Percentiles rank a stretch among this genome's conserved stretches.
Evolutionary conservation across 2,888 invertebrate species (phyloP).

Genomic region (Netelia fuscicornis): DNA sequence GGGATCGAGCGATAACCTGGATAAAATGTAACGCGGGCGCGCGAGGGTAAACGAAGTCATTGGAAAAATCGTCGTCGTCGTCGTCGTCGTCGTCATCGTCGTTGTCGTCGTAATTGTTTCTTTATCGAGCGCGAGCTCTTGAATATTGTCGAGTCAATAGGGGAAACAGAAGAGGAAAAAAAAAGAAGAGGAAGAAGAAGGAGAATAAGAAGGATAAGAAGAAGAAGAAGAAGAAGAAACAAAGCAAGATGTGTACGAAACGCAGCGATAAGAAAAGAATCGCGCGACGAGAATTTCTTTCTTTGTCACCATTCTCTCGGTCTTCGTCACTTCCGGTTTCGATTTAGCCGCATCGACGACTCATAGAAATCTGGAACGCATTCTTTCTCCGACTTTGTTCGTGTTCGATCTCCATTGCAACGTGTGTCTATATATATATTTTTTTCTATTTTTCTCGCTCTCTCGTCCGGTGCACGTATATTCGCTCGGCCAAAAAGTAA

Average conservation of each 20-base stretch:
- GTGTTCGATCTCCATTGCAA: background rate
- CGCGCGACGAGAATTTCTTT: conserved; percentile 29
- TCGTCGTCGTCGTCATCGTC: background rate
- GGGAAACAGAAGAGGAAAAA: background rate
- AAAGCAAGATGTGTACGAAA: background rate
- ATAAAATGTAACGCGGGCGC: conserved; percentile 50
- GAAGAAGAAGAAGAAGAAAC: background rate
- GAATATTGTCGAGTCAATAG: background rate
- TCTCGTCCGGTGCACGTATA: too few relatives aligned
- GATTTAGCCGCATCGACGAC: conserved; percentile 19
- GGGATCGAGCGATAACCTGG: conserved; percentile 57
- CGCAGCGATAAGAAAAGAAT: conserved; percentile 32
- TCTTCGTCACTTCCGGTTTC: conserved; percentile 52
- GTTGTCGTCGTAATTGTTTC: conserved; percentile 26
- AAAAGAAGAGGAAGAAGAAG: background rate
- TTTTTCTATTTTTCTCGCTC: background rate
- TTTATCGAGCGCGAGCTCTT: conserved; percentile 18
- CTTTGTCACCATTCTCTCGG: background rate
- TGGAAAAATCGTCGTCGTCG: conserved; percentile 32
- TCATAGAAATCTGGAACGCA: conserved; percentile 36
- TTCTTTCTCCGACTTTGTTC: conserved; percentile 24
- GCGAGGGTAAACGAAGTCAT: conserved; percentile 21
- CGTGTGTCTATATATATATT: background rate
- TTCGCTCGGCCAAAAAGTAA: too few relatives aligned
- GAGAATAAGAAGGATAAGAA: too few relatives aligned